phyloP scores from a whole-genome alignment of 2,888 invertebrate species.

The Dorcus hopei region DNA sequence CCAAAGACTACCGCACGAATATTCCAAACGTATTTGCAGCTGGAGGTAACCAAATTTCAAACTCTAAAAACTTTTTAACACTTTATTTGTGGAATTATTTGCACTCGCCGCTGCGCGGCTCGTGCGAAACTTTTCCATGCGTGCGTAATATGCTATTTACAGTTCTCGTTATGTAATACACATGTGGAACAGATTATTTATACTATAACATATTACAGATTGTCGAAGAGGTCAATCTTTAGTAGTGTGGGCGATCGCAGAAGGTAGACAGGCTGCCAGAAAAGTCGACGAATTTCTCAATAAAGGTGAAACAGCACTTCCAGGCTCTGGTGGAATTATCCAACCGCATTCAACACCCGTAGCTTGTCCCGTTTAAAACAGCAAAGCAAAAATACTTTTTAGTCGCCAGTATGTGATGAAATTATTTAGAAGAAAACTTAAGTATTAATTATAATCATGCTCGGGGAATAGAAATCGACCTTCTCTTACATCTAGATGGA shows the following conservation, averaged over 20 bases:
- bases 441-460: conserved; percentile 1
- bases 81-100: background rate
- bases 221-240: conserved; percentile 98
- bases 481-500: too few species aligned
- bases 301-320: conserved; percentile 73
- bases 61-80: background rate
- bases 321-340: conserved; percentile 90
- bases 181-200: too few species aligned
- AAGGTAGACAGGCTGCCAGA: conserved; percentile 96
- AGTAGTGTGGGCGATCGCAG: conserved; percentile 98
- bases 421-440: background rate
- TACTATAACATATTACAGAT: conserved; percentile 59
- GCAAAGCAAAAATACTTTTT: background rate
- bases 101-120: too few species aligned
- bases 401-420: background rate
- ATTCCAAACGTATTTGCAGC: conserved; percentile 90
- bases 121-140: too few species aligned
- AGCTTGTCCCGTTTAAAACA: conserved; percentile 39
- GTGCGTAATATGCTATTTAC: too few species aligned
- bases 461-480: background rate
- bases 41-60: conserved; percentile 65
- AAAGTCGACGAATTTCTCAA: conserved; percentile 85
- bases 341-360: conserved; percentile 39
- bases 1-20: conserved; percentile 88
- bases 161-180: too few species aligned